Conservation (phyloP, 1,140 invertebrate genomes). For the Drosophila pseudoananassae region DNA sequence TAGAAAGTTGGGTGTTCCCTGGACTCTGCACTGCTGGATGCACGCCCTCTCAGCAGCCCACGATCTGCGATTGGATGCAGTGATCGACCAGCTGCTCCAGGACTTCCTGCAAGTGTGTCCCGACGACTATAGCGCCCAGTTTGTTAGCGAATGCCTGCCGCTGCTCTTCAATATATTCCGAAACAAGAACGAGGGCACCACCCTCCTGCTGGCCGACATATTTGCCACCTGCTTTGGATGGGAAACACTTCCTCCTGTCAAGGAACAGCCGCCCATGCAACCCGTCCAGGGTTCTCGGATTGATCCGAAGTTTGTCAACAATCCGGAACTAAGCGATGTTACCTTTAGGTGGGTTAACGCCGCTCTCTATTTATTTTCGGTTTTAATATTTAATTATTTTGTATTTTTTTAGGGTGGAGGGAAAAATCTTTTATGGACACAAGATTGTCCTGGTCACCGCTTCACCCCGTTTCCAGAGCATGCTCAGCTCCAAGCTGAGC, state of each 20-base stretch:
- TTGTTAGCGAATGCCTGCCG: conserved; percentile 95
- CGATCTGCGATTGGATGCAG: conserved; percentile 91
- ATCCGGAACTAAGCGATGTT: conserved; percentile 95
- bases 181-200: conserved; percentile 96
- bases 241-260: conserved; percentile 92
- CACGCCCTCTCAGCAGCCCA: conserved; percentile 94
- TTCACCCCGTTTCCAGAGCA: conserved; percentile 92
- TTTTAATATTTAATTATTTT: not conserved
- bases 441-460: conserved; percentile 96
- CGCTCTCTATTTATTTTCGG: not conserved
- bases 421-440: conserved; percentile 96
- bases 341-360: conserved; percentile 87
- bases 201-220: conserved; percentile 93
- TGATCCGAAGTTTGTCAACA: conserved; percentile 96
- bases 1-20: conserved; percentile 92
- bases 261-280: conserved; percentile 89
- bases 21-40: conserved; percentile 96
- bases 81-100: conserved; percentile 95
- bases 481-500: conserved; percentile 92
- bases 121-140: conserved; percentile 93
- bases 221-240: conserved; percentile 95
- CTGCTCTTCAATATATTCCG: conserved; percentile 95
- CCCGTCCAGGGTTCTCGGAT: conserved; percentile 89
- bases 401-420: conserved; percentile 89
- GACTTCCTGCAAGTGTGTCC: conserved; percentile 95